A percentile compares a stretch with the other conserved stretches of the same genome.
Conservation (phyloP, 1,140 invertebrate species). For the Drosophila pallidifrons region DNA sequence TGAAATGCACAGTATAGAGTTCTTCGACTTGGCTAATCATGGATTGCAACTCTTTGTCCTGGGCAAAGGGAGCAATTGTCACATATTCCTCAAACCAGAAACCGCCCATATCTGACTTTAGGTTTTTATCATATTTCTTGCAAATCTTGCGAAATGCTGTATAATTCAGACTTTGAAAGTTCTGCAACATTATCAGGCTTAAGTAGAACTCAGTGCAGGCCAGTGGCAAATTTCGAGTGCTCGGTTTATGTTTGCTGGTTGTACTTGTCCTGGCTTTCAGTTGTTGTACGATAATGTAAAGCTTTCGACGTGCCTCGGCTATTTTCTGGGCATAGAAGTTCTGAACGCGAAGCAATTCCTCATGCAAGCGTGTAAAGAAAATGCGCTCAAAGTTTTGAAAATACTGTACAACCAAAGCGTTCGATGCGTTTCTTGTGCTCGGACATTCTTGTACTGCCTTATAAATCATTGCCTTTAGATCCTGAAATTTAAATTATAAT, state of each 20-base stretch:
- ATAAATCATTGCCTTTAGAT: constrained; percentile 55
- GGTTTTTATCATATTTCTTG: constrained; percentile 98
- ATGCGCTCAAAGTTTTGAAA: constrained; percentile 96
- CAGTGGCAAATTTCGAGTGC: constrained; percentile 92
- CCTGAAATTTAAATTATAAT: constrained; percentile 16
- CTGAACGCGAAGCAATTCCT: constrained; percentile 97
- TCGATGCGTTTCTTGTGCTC: background rate
- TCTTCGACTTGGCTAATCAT: constrained; percentile 89
- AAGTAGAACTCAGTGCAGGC: constrained; percentile 99
- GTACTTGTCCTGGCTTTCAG: background rate
- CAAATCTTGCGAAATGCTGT: constrained; percentile 99
- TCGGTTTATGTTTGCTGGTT: constrained; percentile 73
- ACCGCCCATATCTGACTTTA: constrained; percentile 19
- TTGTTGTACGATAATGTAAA: constrained; percentile 5
- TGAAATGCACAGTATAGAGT: constrained; percentile 88
- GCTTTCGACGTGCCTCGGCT: constrained; percentile 92
- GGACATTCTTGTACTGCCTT: constrained; percentile 42
- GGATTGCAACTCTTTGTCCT: constrained; percentile 1
- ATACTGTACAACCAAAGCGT: constrained; percentile 74
- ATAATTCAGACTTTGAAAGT: constrained; percentile 97
- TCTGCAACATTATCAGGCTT: constrained; percentile 95
- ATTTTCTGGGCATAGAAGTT: constrained; percentile 98
- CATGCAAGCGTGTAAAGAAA: constrained; percentile 95
- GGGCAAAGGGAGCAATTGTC: background rate
- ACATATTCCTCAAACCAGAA: constrained; percentile 41